These are phyloP conservation scores for Malacoraja senta DNA, from an alignment of 2,797 vertebrate species.

Conservation along the genomic window DNA sequence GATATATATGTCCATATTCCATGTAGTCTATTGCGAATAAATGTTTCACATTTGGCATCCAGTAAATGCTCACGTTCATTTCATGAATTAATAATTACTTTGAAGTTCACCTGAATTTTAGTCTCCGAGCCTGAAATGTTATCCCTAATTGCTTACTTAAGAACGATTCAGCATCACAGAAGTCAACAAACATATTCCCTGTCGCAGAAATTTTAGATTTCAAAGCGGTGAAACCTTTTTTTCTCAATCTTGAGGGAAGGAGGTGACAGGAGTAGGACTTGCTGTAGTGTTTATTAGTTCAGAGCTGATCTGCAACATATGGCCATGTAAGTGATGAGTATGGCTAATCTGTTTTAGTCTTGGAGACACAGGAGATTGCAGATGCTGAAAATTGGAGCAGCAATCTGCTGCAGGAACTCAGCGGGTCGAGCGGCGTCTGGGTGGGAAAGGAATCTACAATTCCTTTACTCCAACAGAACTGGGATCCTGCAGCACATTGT, in stretches of 20 bases:
- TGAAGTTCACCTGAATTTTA: constrained; percentile 6
- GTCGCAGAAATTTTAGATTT: neutral
- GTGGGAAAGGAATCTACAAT: too few relatives aligned
- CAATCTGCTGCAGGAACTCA: too few relatives aligned
- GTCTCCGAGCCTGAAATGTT: neutral
- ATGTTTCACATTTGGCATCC: neutral
- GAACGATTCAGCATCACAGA: neutral
- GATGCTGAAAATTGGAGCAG: too few relatives aligned
- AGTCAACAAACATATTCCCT: neutral
- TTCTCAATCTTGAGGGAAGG: neutral
- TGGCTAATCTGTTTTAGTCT: neutral
- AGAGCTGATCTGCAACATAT: neutral
- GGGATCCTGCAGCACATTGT: too few relatives aligned
- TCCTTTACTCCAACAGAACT: too few relatives aligned
- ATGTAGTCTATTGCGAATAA: neutral
- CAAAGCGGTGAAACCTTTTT: neutral
- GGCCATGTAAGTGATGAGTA: neutral
- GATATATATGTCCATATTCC: neutral
- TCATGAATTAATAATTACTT: neutral
- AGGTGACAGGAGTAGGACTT: neutral
- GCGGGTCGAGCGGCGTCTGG: too few relatives aligned
- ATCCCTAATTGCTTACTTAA: neutral
- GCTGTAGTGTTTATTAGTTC: neutral
- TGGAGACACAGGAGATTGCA: neutral
- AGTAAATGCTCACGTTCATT: neutral